phyloP scores from a whole-genome alignment of 2,797 vertebrate species.

The Halcyon badia region DNA sequence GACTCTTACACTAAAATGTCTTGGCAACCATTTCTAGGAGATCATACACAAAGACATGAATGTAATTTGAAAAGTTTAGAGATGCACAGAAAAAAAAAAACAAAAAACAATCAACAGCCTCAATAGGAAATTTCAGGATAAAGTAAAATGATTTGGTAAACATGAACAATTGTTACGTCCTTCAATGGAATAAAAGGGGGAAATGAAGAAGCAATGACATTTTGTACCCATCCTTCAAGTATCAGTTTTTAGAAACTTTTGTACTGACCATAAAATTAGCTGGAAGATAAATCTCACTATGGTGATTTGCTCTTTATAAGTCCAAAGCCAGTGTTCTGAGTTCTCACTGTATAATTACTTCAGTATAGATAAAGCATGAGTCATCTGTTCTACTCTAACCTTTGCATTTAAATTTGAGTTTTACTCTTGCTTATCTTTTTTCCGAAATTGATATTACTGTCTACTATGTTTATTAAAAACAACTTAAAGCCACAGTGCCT shows the following conservation, averaged over 20 bases:
- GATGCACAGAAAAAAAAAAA: slow-evolving; percentile 21
- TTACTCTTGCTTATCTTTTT: slow-evolving; percentile 67
- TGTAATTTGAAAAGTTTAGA: slow-evolving; percentile 32
- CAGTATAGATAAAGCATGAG: slow-evolving; percentile 61
- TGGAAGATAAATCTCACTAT: slow-evolving; percentile 61
- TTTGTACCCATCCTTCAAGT: slow-evolving; percentile 6
- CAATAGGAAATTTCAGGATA: not conserved
- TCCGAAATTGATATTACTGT: slow-evolving; percentile 64
- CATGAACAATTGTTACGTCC: not conserved
- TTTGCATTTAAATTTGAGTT: slow-evolving; percentile 75
- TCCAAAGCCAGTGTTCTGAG: slow-evolving; percentile 54
- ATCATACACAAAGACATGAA: slow-evolving; percentile 39
- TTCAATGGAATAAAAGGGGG: not conserved
- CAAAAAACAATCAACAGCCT: not conserved
- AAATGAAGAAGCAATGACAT: slow-evolving; percentile 41
- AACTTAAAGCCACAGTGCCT: slow-evolving; percentile 52
- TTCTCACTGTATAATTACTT: slow-evolving; percentile 70
- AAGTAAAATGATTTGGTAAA: slow-evolving; percentile 16
- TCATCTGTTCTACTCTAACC: slow-evolving; percentile 67
- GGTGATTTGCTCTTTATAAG: slow-evolving; percentile 68
- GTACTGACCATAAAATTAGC: slow-evolving; percentile 56
- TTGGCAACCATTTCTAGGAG: slow-evolving; percentile 46
- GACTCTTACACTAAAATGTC: slow-evolving; percentile 24
- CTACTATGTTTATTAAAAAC: slow-evolving; percentile 73
- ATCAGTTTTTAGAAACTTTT: slow-evolving; percentile 43